These are phyloP conservation scores for Notolabrus celidotus DNA, from an alignment of 2,797 vertebrate species.

Conservation along the genomic window DNA sequence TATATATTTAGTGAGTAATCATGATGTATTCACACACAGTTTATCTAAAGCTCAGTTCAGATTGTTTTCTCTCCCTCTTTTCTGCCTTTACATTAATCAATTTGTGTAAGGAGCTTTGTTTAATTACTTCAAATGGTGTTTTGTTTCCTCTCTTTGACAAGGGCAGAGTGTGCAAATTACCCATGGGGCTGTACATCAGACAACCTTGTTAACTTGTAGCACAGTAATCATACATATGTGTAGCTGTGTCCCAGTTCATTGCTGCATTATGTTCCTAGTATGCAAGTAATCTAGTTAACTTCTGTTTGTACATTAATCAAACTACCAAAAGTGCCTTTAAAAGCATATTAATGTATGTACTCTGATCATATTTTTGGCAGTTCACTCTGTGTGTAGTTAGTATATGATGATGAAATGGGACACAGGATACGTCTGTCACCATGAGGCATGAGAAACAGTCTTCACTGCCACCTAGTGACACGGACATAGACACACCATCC, in stretches of 20 bases:
- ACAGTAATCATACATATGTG: slow-evolving; percentile 18
- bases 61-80: too few species aligned
- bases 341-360: too few species aligned
- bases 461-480: slow-evolving; percentile 66
- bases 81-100: too few species aligned
- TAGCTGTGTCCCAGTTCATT: slow-evolving; percentile 11
- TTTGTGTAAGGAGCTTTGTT: background rate
- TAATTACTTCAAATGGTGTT: background rate
- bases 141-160: background rate
- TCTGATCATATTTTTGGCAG: too few species aligned
- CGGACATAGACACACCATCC: background rate
- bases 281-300: too few species aligned
- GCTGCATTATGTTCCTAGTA: background rate
- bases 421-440: background rate
- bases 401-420: background rate
- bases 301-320: too few species aligned
- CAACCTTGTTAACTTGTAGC: background rate
- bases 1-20: too few species aligned
- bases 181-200: background rate
- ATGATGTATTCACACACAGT: too few species aligned
- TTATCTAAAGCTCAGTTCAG: too few species aligned
- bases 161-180: background rate
- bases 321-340: too few species aligned
- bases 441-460: background rate
- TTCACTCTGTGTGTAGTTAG: too few species aligned